A percentile compares a stretch with the other conserved stretches of the same genome.
Evolutionary conservation across 2,113 vertebrate genomes (phyloP).

Genomic region (Xenopus borealis): DNA sequence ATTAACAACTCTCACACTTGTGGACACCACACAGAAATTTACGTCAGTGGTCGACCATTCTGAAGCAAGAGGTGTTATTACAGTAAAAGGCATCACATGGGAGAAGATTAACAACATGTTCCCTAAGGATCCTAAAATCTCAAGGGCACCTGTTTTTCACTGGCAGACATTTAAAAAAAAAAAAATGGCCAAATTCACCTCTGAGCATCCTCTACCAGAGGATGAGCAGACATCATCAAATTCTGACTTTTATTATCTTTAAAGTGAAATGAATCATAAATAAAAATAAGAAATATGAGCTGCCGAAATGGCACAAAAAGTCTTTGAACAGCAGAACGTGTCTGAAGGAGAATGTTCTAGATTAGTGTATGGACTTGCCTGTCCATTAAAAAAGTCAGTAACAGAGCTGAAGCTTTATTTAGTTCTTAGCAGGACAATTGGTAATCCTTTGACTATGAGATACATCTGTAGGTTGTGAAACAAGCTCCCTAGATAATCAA

Average conservation of each 20-base stretch:
- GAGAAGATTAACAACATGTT: slow-evolving; percentile 22
- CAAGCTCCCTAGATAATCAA: no score
- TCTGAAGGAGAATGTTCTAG: no score
- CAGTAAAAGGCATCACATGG: slow-evolving; percentile 6
- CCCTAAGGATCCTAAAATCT: slow-evolving; percentile 31
- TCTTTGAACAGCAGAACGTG: neutral
- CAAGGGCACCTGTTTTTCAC: slow-evolving; percentile 44
- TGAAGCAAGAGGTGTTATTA: slow-evolving; percentile 16
- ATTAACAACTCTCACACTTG: no score
- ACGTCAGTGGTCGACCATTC: neutral
- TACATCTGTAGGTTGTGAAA: no score
- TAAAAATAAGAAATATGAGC: slow-evolving; percentile 22
- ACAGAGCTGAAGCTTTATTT: no score
- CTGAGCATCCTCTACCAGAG: slow-evolving; percentile 23
- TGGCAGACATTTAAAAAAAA: slow-evolving; percentile 17
- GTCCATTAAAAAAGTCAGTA: no score
- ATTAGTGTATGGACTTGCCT: no score
- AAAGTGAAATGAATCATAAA: slow-evolving; percentile 37
- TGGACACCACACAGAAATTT: no score
- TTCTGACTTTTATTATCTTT: slow-evolving; percentile 33
- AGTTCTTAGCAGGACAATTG: no score
- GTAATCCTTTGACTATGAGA: no score
- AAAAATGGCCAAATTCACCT: slow-evolving; percentile 18
- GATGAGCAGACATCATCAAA: slow-evolving; percentile 20
- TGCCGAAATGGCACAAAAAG: neutral